phyloP scores from a whole-genome alignment of 2,113 vertebrate genomes.

The Lepus timidus region DNA sequence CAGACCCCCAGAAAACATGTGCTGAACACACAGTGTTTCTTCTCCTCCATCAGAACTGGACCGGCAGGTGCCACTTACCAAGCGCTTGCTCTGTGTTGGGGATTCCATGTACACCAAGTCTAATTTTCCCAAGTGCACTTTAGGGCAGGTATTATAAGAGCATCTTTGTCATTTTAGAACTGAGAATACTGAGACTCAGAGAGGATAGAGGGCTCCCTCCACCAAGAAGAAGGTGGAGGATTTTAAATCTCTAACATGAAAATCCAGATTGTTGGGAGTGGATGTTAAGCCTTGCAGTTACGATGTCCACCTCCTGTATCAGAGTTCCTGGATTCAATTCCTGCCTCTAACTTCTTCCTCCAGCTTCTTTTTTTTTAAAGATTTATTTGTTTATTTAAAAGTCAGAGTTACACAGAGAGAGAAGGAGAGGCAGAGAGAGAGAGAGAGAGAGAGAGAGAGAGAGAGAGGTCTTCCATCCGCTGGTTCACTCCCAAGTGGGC shows the following conservation, averaged over 20 bases:
- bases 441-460: no score
- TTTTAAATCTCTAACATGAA: not conserved
- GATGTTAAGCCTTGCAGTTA: no score
- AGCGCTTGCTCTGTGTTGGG: not conserved
- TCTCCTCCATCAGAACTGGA: not conserved
- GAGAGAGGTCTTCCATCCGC: no score
- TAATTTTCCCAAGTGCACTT: not conserved
- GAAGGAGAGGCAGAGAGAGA: no score
- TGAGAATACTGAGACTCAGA: not conserved
- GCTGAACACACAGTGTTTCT: not conserved
- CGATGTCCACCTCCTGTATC: no score
- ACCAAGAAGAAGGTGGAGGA: not conserved
- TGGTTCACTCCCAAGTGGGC: no score
- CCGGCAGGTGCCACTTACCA: not conserved
- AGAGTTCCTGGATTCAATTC: no score
- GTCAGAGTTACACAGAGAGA: no score
- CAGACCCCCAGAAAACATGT: not conserved
- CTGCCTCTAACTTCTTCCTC: no score
- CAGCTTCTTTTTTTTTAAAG: no score
- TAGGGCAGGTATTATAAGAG: not conserved
- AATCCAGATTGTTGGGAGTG: not conserved
- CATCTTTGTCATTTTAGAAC: not conserved
- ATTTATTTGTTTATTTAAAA: no score
- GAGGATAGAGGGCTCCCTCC: not conserved
- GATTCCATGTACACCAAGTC: rapidly evolving